Conservation (phyloP, 2,797 vertebrate genomes). For the Spondyliosoma cantharus region DNA sequence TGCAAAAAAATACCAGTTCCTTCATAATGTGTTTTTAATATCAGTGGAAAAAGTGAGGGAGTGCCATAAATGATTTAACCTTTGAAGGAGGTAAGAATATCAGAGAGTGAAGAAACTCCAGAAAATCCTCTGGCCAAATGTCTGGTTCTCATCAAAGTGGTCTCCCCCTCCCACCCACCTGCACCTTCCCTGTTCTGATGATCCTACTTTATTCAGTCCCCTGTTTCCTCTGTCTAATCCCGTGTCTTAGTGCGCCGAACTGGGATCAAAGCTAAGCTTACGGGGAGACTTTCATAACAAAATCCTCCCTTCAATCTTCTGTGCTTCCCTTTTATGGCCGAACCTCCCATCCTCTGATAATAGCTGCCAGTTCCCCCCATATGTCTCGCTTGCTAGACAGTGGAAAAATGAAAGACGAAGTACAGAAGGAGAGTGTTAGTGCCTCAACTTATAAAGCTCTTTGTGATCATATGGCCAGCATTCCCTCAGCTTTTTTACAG, state of each 20-base stretch:
- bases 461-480: constrained; percentile 55
- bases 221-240: constrained; percentile 42
- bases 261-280: constrained; percentile 65
- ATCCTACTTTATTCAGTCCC: constrained; percentile 24
- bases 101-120: constrained; percentile 18
- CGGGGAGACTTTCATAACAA: constrained; percentile 45
- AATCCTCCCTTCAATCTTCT: constrained; percentile 14
- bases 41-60: constrained; percentile 6
- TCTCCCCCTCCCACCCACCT: constrained; percentile 3
- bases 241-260: constrained; percentile 51
- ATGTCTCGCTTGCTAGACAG: constrained; percentile 13
- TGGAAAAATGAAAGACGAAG: constrained; percentile 29
- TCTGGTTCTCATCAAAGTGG: constrained; percentile 64
- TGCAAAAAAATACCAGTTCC: too few relatives aligned
- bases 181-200: constrained; percentile 13
- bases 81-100: constrained; percentile 3
- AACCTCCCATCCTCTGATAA: constrained; percentile 58
- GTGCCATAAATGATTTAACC: neutral
- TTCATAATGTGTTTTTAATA: too few relatives aligned
- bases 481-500: constrained; percentile 27
- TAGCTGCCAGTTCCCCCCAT: constrained; percentile 61
- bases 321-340: constrained; percentile 9
- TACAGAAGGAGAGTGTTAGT: constrained; percentile 47
- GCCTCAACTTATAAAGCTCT: constrained; percentile 25
- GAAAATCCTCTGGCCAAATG: constrained; percentile 39